Evolutionary conservation across 2,888 invertebrate genomes (phyloP).

Genomic region (Emesis castigata): DNA sequence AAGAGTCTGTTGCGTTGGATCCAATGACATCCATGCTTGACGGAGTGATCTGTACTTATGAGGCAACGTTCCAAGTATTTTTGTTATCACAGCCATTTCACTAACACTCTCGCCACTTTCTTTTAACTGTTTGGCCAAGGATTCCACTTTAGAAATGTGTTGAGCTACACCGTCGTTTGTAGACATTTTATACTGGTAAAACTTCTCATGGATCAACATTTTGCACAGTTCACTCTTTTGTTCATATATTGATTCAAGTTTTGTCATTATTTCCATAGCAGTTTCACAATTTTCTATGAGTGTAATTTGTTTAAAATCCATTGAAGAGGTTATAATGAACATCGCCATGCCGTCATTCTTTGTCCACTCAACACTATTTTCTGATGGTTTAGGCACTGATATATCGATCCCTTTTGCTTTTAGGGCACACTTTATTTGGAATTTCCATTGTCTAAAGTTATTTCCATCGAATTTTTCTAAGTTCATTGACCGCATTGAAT

Average conservation of each 20-base stretch:
- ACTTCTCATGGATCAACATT: no score
- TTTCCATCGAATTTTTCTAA: no score
- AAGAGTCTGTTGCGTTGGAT: conserved; percentile 30
- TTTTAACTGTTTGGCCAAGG: conserved; percentile 43
- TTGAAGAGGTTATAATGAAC: conserved; percentile 38
- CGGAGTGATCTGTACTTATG: conserved; percentile 60
- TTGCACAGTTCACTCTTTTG: no score
- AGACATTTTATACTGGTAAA: no score
- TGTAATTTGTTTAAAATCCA: no score
- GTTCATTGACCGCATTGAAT: background rate
- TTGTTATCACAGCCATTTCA: conserved; percentile 67
- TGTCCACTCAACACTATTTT: conserved; percentile 22
- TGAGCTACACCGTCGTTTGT: conserved; percentile 41
- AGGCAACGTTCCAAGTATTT: conserved; percentile 68
- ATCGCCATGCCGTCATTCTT: conserved; percentile 57
- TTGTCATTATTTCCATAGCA: no score
- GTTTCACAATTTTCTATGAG: no score
- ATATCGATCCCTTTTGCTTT: conserved; percentile 51
- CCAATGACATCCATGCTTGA: conserved; percentile 67
- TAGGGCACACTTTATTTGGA: no score
- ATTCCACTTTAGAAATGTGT: conserved; percentile 51
- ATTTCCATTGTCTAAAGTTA: no score
- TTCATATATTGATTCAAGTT: no score
- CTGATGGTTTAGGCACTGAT: conserved; percentile 15
- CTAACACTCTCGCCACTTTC: conserved; percentile 69